These are phyloP conservation scores for Brachionus calyciflorus DNA, from an alignment of 1,140 invertebrate genomes.

Conservation along the genomic window DNA sequence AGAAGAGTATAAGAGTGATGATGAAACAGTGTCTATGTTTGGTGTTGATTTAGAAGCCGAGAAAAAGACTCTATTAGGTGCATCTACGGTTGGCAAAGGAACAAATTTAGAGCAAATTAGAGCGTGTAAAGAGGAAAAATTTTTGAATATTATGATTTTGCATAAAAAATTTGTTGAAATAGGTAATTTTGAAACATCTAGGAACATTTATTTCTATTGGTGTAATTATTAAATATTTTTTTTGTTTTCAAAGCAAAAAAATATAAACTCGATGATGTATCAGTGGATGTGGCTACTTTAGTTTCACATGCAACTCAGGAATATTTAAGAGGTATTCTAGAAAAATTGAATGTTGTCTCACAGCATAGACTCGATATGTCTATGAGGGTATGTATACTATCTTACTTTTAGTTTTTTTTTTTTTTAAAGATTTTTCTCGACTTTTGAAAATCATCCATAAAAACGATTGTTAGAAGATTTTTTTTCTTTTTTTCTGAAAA, in stretches of 20 bases:
- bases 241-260: constrained; percentile 64
- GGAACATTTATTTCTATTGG: neutral
- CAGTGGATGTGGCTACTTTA: constrained; percentile 79
- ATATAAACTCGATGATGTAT: constrained; percentile 80
- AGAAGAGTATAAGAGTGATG: neutral
- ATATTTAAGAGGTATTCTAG: constrained; percentile 81
- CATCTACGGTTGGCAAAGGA: neutral
- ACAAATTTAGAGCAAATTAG: constrained; percentile 19
- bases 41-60: constrained; percentile 18
- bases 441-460: too few relatives aligned
- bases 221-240: neutral
- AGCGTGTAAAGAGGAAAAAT: constrained; percentile 30
- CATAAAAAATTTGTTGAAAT: constrained; percentile 51
- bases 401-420: neutral
- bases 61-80: neutral
- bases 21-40: neutral
- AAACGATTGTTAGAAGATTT: too few relatives aligned
- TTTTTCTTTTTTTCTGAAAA: too few relatives aligned
- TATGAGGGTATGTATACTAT: constrained; percentile 66
- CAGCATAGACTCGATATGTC: constrained; percentile 83
- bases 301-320: constrained; percentile 94
- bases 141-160: constrained; percentile 37
- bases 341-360: constrained; percentile 86
- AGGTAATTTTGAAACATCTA: neutral
- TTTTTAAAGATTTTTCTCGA: neutral